A percentile compares a stretch with the other conserved stretches of the same genome.
Evolutionary conservation across 2,888 invertebrate genomes (phyloP).

Genomic region (Pachymerium ferrugineum): DNA sequence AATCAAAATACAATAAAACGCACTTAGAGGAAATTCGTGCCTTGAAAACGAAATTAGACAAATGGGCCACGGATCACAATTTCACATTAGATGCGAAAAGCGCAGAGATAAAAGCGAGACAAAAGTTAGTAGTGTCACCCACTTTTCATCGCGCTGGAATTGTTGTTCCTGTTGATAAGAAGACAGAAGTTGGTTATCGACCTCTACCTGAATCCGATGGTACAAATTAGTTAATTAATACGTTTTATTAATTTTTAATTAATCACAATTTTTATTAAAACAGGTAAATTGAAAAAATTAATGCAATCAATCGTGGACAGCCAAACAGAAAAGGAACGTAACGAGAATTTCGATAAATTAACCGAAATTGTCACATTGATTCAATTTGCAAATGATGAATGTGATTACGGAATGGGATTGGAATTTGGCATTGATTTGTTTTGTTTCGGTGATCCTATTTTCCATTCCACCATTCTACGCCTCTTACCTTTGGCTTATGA

Average conservation of each 20-base stretch:
- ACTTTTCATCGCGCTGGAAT: conserved; percentile 75
- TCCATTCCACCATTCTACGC: conserved; percentile 61
- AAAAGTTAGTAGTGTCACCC: conserved; percentile 59
- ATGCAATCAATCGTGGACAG: conserved; percentile 56
- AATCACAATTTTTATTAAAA: background rate
- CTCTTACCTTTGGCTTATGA: conserved; percentile 69
- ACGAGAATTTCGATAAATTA: conserved; percentile 60
- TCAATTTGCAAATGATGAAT: conserved; percentile 87
- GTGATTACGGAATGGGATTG: conserved; percentile 87
- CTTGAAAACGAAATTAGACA: conserved; percentile 58
- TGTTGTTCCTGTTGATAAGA: conserved; percentile 74
- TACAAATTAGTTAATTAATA: conserved; percentile 43
- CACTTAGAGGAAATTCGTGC: conserved; percentile 43
- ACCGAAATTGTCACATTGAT: conserved; percentile 77
- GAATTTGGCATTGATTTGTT: conserved; percentile 84
- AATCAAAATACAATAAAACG: conserved; percentile 48
- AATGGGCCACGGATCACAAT: conserved; percentile 58
- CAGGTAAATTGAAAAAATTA: conserved; percentile 63
- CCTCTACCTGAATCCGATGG: conserved; percentile 62
- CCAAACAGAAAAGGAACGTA: conserved; percentile 56
- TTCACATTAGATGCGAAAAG: conserved; percentile 57
- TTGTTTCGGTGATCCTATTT: conserved; percentile 62
- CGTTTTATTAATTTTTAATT: background rate
- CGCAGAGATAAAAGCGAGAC: conserved; percentile 57
- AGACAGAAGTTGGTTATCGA: conserved; percentile 79